Conservation (phyloP, 2,888 invertebrate genomes). For the Noctua pronuba region DNA sequence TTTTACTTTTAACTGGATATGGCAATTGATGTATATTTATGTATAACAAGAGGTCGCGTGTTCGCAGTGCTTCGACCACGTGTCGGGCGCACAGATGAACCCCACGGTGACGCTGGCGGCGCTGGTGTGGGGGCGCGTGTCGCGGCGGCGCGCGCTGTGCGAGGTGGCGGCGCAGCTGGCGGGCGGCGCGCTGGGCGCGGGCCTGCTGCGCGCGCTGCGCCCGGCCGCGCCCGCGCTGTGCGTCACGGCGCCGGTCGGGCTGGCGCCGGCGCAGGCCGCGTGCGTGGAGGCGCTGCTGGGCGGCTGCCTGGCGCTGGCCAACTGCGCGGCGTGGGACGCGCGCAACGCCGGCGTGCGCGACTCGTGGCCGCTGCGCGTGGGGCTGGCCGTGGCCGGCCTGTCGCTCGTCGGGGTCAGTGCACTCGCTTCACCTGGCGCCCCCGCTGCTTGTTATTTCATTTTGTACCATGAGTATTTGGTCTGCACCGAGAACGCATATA, state of each 20-base stretch:
- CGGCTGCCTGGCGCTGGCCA: constrained; percentile 91
- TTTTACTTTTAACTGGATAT: background rate
- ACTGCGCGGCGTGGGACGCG: constrained; percentile 93
- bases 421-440: too few relatives aligned
- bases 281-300: constrained; percentile 91
- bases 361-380: constrained; percentile 92
- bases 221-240: constrained; percentile 86
- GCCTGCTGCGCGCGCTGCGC: constrained; percentile 80
- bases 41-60: background rate
- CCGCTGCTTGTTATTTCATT: background rate
- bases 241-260: constrained; percentile 82
- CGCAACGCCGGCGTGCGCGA: constrained; percentile 91
- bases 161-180: constrained; percentile 91
- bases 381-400: constrained; percentile 91
- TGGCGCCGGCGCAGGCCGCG: constrained; percentile 88
- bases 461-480: background rate
- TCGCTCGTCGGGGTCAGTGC: constrained; percentile 91
- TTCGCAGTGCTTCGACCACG: constrained; percentile 91
- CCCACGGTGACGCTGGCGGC: constrained; percentile 93
- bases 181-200: constrained; percentile 91
- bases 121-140: constrained; percentile 88
- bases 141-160: constrained; percentile 88
- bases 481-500: background rate
- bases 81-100: constrained; percentile 94
- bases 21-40: background rate